A percentile compares a stretch with the other conserved stretches of the same genome.
These are phyloP conservation scores for Lycaon pictus DNA, from an alignment of 2,113 vertebrate genomes.

Conservation along the genomic window DNA sequence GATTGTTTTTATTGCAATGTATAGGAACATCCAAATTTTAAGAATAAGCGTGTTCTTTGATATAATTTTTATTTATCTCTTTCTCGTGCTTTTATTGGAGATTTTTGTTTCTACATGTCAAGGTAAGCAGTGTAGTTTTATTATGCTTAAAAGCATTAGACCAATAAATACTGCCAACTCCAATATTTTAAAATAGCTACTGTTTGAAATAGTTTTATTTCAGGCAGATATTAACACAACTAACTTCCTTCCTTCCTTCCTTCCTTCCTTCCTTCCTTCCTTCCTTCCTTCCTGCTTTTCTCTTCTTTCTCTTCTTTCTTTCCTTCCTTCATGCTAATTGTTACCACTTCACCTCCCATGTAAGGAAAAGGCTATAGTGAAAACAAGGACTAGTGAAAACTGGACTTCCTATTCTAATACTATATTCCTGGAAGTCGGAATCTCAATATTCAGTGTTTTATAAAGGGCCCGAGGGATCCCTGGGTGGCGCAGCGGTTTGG, in stretches of 20 bases:
- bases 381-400: background rate
- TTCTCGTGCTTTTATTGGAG: background rate
- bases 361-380: background rate
- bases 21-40: background rate
- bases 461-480: background rate
- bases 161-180: background rate
- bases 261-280: too few species aligned
- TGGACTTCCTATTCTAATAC: background rate
- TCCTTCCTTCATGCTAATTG: background rate
- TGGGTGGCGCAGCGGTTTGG: too few species aligned
- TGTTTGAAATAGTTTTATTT: conserved; percentile 18
- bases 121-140: conserved; percentile 7
- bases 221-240: background rate
- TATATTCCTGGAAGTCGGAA: background rate
- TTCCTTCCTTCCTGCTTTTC: too few species aligned
- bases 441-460: background rate
- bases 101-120: background rate
- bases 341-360: background rate
- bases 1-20: background rate
- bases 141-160: conserved; percentile 8
- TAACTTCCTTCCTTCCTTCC: too few species aligned
- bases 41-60: background rate
- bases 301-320: too few species aligned
- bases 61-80: conserved; percentile 18
- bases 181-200: conserved; percentile 42